Base-by-base conservation (phyloP, 2,797 vertebrate species). In the Tachyglossus aculeatus region DNA sequence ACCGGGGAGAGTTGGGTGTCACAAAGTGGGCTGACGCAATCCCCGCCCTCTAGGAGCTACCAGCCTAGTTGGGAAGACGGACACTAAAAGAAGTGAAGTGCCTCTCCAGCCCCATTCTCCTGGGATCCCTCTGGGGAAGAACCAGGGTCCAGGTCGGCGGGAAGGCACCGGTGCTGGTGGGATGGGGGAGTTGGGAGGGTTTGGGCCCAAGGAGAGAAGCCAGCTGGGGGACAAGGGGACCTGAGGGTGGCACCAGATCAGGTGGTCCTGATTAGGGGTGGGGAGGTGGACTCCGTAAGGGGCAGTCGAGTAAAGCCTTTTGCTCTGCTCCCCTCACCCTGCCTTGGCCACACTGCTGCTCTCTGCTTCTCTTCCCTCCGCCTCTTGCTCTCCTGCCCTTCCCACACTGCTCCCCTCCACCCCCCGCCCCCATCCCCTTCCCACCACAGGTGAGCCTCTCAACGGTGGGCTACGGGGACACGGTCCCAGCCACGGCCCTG, bases 381-480 rank as follows among this genome's bases (percentile, higher is more conserved):
- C 63, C 22, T 34, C 52, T 52, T 21, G n/a, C n/a, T n/a, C n/a
- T n/a, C n/a, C n/a, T n/a, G n/a, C n/a, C n/a, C n/a, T n/a, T n/a
- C n/a, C n/a, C n/a, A n/a, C n/a, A n/a, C n/a, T n/a, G n/a, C n/a
- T n/a, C n/a, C n/a, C n/a, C n/a, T n/a, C n/a, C n/a, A n/a, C n/a
- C n/a, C n/a, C n/a, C n/a, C n/a, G n/a, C n/a, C n/a, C n/a, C 24
- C 9, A 3, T 7, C 10, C 22, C 10, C 11, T 19, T 50, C 57
- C 45, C 74, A 27, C 15, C 69, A 14, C 84, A 97, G 96, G 96
- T 97, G 75, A 97, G 96, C 89, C 97, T 97, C 82, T 97, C 96
- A 59, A 97, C 96, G 0, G 96, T 97, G 67, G 96, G 96, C 68
- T 97, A 97, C 0, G 96, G 96, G 5, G 96, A 97, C 59, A 96